Evolutionary conservation across 1,140 invertebrate genomes (phyloP).

Genomic region (Lepidurus packardi): DNA sequence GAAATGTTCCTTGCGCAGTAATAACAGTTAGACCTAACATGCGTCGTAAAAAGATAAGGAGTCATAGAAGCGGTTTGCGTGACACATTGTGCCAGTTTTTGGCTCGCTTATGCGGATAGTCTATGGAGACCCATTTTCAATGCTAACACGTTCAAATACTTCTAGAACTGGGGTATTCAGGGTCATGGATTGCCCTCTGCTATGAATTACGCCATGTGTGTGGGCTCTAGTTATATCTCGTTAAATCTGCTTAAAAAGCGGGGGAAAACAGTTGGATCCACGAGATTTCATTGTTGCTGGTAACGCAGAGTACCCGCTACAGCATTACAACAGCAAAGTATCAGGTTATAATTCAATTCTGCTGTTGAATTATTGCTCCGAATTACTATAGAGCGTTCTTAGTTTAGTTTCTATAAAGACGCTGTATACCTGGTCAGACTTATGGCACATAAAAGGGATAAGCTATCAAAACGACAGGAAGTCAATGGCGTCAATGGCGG

Average conservation of each 20-base stretch:
- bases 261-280: background rate
- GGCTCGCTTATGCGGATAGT: background rate
- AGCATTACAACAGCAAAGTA: background rate
- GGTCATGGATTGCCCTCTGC: background rate
- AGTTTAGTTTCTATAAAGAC: background rate
- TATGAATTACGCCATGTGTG: background rate
- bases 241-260: too few relatives aligned
- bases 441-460: background rate
- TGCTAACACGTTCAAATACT: background rate
- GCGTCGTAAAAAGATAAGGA: constrained; percentile 4
- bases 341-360: background rate
- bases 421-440: background rate
- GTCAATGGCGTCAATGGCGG: background rate
- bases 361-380: too few relatives aligned
- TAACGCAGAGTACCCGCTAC: background rate
- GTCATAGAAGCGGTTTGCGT: background rate
- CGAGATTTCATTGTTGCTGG: background rate
- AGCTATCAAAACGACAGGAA: background rate
- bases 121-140: background rate
- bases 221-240: background rate
- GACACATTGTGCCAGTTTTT: background rate
- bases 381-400: background rate
- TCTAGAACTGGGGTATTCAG: background rate
- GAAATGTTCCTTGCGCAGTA: background rate
- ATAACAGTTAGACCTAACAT: background rate